Evolutionary conservation across 2,113 vertebrate genomes (phyloP), one percentile per base, ranked within the genome.

Genomic region (Cebus imitator): DNA sequence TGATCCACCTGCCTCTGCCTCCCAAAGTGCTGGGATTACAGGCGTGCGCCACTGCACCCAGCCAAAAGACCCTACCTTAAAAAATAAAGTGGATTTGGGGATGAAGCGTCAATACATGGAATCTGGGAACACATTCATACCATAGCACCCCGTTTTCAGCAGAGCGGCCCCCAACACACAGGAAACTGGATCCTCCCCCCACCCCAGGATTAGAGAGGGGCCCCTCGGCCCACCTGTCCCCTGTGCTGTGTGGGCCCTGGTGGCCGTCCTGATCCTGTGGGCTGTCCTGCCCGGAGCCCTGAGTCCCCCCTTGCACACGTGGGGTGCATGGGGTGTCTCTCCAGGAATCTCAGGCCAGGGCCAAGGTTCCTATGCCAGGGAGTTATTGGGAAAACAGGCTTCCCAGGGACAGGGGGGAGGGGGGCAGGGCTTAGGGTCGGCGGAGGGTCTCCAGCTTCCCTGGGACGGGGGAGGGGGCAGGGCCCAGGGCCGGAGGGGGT

Each of bases 201-300:
- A 18, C 17, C 18, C 76, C 18, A 1, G 20, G 11, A 20, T 27
- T 12, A 17, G 3, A 43, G 48, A 23, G n/a, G 61, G 11, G 20
- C 18, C n/a, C 11, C 7, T 52, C 8, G 0, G 50, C 61, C n/a
- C 61, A 14, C 0, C 0, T 9, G 2, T 37, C 25, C 16, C 37
- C 90, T 52, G 52, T 17, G 52, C 9, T 27, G 2, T 5, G 12
- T 64, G 61, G 27, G 61, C 27, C 27, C 61, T 14, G 12, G 66
- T 68, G 66, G 32, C 32, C 8, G 0, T 3, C 37, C 45, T 21
- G 43, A 43, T 17, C 32, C 82, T 55, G 45, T 20, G 50, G 35
- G 2, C 14, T 32, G 0, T 40, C 52, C 17, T 43, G 43, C 10
- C 5, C 17, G 50, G 25, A 55, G 10, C 57, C 66, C 75, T 0